phyloP scores from a whole-genome alignment of 2,113 vertebrate species.

The Rattus norvegicus region GRCr8 NC_086032.1:66161001-66161500 shows the following conservation, averaged over 20 bases:
- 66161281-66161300: not conserved
- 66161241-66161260: not conserved
- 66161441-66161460: not conserved
- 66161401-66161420: not conserved
- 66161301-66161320: not conserved
- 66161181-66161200: not conserved
- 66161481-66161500: not conserved
- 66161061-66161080: not conserved
- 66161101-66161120: not conserved
- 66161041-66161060: not conserved
- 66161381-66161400: not conserved
- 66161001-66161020: no score
- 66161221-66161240: accelerated
- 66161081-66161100: not conserved
- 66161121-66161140: not conserved
- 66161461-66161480: not conserved
- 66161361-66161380: not conserved
- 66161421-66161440: not conserved
- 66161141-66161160: not conserved
- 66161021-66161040: not conserved
- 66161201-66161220: not conserved
- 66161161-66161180: not conserved
- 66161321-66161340: not conserved
- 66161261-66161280: not conserved
- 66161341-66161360: not conserved